Evolutionary conservation across 2,888 invertebrate species (phyloP).

Genomic region (Leptopterna dolabrata): DNA sequence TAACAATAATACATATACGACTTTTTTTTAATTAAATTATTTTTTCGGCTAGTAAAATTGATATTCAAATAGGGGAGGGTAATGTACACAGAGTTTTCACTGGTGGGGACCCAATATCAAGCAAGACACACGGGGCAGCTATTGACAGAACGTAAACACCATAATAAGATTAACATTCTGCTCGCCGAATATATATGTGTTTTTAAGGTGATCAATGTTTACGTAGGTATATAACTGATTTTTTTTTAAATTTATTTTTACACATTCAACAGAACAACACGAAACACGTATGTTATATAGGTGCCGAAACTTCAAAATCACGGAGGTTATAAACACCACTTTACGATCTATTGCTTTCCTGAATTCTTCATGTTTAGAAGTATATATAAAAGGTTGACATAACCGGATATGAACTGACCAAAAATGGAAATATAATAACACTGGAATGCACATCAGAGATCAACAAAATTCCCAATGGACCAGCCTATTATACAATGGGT

Average conservation of each 20-base stretch:
- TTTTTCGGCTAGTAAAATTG: background rate
- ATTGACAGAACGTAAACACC: background rate
- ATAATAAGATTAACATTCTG: background rate
- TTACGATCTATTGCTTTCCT: background rate
- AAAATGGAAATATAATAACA: too few species aligned
- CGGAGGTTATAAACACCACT: too few species aligned
- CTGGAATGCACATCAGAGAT: conserved; percentile 39
- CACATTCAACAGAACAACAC: conserved; percentile 1
- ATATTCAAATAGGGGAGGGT: background rate
- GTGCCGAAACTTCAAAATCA: background rate
- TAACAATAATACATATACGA: conserved; percentile 53
- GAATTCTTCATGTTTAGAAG: too few species aligned
- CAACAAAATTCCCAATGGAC: background rate
- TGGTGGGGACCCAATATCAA: background rate
- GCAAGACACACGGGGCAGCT: background rate
- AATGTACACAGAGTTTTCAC: background rate
- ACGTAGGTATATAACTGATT: too few species aligned
- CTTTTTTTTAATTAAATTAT: conserved; percentile 37
- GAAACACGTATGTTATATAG: background rate
- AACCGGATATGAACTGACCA: too few species aligned
- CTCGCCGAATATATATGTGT: background rate
- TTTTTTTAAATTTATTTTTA: background rate
- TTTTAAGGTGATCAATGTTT: background rate
- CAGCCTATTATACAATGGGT: background rate
- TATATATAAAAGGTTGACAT: too few species aligned